Base-by-base conservation (phyloP, 2,888 invertebrate species). In the Apamea sordens region DNA sequence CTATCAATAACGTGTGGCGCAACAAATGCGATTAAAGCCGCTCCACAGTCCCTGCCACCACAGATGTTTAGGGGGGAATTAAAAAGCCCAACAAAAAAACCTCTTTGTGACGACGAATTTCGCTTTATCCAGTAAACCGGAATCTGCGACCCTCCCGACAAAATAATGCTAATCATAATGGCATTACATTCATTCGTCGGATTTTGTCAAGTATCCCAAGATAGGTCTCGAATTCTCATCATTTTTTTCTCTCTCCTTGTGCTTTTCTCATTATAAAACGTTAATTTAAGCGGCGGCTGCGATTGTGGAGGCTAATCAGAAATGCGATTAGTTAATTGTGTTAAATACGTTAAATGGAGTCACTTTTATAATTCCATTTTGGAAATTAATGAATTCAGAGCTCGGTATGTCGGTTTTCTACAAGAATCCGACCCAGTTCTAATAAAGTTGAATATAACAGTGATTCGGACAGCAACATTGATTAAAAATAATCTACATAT, bases 91-190 rank as follows among this genome's bases (percentile, higher is more conserved):
- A 56, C 91, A 91, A 94, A 93, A 93, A 95, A 94, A 93, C 89
- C 84, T 91, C 93, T 94, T 96, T 96, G 95, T 95, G 94, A 92
- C 93, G 93, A 92, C 93, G 90, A 95, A 96, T 95, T 95, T 95
- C 94, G 93, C 92, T 96, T 95, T 96, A 96, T 95, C 93, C 94
- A 92, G 93, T 93, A 96, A 96, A 97, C 96, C 95, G 95, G 96
- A 95, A 96, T 96, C 94, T 91, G 90, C 93, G 92, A 94, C 94
- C 96, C 96, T 95, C 92, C 93, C 91, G 89, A 90, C 91, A 92
- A 93, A 95, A 96, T 96, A 96, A 96, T 96, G 96, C 96, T 96
- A 96, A 97, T 97, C 96, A 95, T 96, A 96, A 96, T 96, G 93
- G 95, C 94, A 96, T 96, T 96, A 96, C 96, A 95, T 96, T 96